These are phyloP conservation scores for Hylia prasina DNA, from an alignment of 2,113 vertebrate species.

Conservation along the genomic window DNA sequence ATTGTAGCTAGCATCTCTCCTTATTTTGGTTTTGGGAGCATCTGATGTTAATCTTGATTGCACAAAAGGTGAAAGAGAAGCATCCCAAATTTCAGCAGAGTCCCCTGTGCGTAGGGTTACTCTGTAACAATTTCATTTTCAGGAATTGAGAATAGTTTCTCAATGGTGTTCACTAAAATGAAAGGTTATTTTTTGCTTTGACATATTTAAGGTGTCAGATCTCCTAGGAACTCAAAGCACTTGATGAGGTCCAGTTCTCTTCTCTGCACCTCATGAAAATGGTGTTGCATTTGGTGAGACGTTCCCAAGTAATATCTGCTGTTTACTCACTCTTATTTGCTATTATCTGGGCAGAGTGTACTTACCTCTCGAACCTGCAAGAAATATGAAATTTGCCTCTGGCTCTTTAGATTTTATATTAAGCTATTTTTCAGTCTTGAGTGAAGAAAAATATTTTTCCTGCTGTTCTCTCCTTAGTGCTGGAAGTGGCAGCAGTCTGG, in stretches of 20 bases:
- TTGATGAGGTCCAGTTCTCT: neutral
- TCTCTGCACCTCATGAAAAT: neutral
- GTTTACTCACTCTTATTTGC: constrained; percentile 53
- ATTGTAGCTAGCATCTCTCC: neutral
- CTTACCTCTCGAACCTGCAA: neutral
- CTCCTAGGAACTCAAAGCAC: neutral
- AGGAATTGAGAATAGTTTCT: neutral
- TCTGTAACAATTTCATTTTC: neutral
- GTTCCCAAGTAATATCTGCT: constrained; percentile 31
- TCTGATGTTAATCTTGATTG: neutral
- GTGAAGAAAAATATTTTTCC: constrained; percentile 46
- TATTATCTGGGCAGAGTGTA: constrained; percentile 9
- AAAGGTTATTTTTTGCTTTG: neutral
- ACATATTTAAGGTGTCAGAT: neutral
- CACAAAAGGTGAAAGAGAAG: neutral
- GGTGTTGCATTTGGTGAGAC: neutral
- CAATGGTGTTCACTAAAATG: neutral
- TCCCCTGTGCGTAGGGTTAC: neutral
- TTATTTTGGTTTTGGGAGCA: neutral
- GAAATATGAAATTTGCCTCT: constrained; percentile 58
- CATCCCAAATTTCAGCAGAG: neutral
- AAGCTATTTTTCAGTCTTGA: constrained; percentile 62
- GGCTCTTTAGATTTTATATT: constrained; percentile 59
- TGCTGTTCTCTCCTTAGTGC: neutral
- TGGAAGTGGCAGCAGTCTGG: neutral